Percentiles rank a stretch among this genome's conserved stretches.
Evolutionary conservation across 2,888 invertebrate genomes (phyloP).

Genomic region (Mactromeris polynyma): DNA sequence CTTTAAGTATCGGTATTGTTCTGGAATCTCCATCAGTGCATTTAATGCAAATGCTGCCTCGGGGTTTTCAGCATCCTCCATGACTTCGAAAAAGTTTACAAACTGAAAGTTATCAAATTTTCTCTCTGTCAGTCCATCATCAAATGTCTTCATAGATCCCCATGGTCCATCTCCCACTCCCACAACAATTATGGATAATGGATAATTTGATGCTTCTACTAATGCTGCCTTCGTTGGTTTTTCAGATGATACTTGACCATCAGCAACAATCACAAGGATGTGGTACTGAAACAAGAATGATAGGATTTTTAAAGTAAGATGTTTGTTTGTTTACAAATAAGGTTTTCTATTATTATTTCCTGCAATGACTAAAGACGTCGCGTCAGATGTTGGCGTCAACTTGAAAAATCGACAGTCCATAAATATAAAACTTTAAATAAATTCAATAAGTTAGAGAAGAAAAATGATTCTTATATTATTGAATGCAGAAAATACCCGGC

Average conservation of each 20-base stretch:
- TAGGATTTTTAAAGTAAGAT: too few relatives aligned
- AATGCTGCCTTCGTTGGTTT: slow-evolving; percentile 87
- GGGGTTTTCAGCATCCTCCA: slow-evolving; percentile 75
- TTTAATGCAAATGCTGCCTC: slow-evolving; percentile 87
- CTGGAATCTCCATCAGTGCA: slow-evolving; percentile 88
- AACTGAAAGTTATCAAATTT: slow-evolving; percentile 36
- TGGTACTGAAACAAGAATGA: slow-evolving; percentile 87
- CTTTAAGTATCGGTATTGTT: slow-evolving; percentile 84
- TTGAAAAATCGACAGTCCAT: too few relatives aligned
- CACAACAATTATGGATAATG: slow-evolving; percentile 87
- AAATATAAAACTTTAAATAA: too few relatives aligned
- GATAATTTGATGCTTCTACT: slow-evolving; percentile 87
- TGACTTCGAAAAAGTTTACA: slow-evolving; percentile 86
- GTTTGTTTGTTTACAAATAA: too few relatives aligned
- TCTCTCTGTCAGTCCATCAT: slow-evolving; percentile 32
- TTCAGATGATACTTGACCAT: slow-evolving; percentile 88
- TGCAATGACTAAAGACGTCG: too few relatives aligned
- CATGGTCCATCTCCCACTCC: slow-evolving; percentile 89
- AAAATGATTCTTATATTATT: too few relatives aligned
- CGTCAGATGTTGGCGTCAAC: too few relatives aligned
- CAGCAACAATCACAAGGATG: slow-evolving; percentile 88
- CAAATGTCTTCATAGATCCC: slow-evolving; percentile 81
- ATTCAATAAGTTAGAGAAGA: too few relatives aligned
- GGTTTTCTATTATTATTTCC: too few relatives aligned
- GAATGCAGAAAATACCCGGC: too few relatives aligned